Percentiles rank a stretch among this genome's conserved stretches.
phyloP scores from a whole-genome alignment of 2,113 vertebrate genomes.

The Gallinago media region DNA sequence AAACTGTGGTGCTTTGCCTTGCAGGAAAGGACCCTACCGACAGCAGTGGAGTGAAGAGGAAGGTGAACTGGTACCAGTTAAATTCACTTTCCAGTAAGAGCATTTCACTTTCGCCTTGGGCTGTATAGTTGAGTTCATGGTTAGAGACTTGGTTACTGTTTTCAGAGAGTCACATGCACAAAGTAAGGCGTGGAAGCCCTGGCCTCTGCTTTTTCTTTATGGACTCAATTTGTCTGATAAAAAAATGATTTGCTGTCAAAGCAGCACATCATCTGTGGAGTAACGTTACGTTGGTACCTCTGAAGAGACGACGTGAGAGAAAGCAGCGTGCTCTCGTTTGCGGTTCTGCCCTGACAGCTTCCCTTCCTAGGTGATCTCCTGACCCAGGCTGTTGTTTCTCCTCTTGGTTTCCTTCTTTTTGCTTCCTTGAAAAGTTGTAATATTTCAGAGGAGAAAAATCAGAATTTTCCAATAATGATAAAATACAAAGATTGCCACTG shows the following conservation, averaged over 20 bases:
- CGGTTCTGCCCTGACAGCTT: not conserved
- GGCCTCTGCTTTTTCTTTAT: not conserved
- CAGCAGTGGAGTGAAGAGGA: slow-evolving; percentile 58
- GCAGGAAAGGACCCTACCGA: slow-evolving; percentile 58
- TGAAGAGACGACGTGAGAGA: not conserved
- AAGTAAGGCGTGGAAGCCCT: not conserved
- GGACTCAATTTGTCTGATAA: not conserved
- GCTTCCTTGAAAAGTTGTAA: not conserved
- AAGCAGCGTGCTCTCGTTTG: not conserved
- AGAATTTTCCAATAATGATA: not conserved
- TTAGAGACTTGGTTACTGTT: not conserved
- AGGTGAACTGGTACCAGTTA: slow-evolving; percentile 39
- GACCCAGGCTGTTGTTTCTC: fast-evolving
- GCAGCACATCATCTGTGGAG: not conserved
- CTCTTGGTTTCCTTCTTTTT: not conserved
- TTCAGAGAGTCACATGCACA: not conserved
- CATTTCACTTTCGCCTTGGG: not conserved
- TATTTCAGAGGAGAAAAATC: not conserved
- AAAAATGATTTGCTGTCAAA: not conserved
- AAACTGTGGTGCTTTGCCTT: not conserved
- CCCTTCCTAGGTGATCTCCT: not conserved
- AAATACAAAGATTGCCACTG: not conserved
- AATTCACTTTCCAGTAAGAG: slow-evolving; percentile 59
- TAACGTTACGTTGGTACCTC: not conserved
- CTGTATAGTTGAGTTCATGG: not conserved